Base-by-base conservation (phyloP, 2,888 invertebrate genomes). In the Macrostomum cliftonense region DNA sequence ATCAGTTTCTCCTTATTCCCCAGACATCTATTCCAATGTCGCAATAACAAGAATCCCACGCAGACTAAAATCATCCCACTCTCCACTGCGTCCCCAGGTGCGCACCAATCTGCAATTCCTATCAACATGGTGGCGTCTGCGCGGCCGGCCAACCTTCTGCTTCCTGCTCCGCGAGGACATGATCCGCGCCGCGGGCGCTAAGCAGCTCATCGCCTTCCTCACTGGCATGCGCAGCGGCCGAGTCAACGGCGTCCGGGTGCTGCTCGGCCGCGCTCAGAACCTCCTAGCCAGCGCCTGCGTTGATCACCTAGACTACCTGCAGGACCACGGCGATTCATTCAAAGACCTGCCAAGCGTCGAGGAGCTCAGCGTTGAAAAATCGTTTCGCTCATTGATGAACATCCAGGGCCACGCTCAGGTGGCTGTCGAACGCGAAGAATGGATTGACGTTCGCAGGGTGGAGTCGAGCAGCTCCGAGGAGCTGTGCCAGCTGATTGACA, bases 301-400 rank as follows among this genome's bases (percentile, higher is more conserved):
- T 77, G 97, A 97, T 70, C 95, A 97, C 74, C 75, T 97, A 69
- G 97, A 97, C 73, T 97, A 93, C 69, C 82, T 95, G 77, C 83
- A 82, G 20, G 19, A 36, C 14, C n/a, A 37, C 17, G 28, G 36
- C 20, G 50, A 20, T 12, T 14, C 36, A 12, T 40, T 51, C 36
- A 36, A 39, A 17, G 37, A 43, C 12, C 28, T 51, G 36, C 21
- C 19, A 2, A n/a, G 50, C 12, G 12, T 50, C 16, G 21, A 39
- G 7, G 38, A 50, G 21, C 37, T 51, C 14, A 37, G 42, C 12
- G 42, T 36, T 12, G 40, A 21, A n/a, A 51, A 38, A 36, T 50
- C 50, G 12, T 50, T 50, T 21, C 49, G 42, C 17, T 40, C 28
- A 4, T 9, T 28, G 28, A 28, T 28, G 28, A 28, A 28, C 28